Evolutionary conservation across 2,888 invertebrate species (phyloP).

Genomic region (Corbicula japonica): DNA sequence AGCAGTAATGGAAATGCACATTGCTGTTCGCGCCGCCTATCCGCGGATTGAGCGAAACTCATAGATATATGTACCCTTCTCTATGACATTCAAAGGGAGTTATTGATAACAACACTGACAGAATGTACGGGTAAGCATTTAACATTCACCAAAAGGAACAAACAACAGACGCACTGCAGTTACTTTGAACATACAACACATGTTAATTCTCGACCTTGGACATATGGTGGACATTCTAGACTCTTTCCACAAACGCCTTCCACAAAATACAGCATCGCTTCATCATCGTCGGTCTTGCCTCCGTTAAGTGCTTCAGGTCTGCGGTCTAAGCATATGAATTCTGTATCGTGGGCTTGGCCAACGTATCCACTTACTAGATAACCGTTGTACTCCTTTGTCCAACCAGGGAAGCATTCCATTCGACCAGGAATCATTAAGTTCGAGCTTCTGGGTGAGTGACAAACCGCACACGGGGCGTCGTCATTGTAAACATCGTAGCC

Average conservation of each 20-base stretch:
- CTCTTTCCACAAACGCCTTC: constrained; percentile 38
- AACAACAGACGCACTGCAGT: no score
- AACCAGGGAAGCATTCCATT: constrained; percentile 13
- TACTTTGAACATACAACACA: constrained; percentile 50
- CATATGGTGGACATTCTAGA: constrained; percentile 47
- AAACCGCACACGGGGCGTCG: constrained; percentile 14
- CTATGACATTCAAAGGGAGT: no score
- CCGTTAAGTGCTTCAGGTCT: constrained; percentile 30
- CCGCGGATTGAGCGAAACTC: no score
- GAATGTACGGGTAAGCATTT: no score
- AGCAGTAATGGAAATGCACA: no score
- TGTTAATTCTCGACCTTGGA: constrained; percentile 42
- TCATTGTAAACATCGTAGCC: constrained; percentile 13
- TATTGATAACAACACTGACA: no score
- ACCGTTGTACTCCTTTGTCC: constrained; percentile 27
- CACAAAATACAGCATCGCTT: constrained; percentile 37
- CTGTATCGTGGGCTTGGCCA: neutral
- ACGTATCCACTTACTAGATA: constrained; percentile 8
- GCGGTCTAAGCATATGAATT: constrained; percentile 34
- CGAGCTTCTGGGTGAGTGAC: neutral
- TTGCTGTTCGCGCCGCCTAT: no score
- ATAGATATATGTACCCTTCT: no score
- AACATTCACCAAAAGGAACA: no score
- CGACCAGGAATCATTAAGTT: constrained; percentile 20
- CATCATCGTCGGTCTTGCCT: constrained; percentile 21